phyloP scores from a whole-genome alignment of 2,113 vertebrate genomes.

The Erpornis zantholeuca region DNA sequence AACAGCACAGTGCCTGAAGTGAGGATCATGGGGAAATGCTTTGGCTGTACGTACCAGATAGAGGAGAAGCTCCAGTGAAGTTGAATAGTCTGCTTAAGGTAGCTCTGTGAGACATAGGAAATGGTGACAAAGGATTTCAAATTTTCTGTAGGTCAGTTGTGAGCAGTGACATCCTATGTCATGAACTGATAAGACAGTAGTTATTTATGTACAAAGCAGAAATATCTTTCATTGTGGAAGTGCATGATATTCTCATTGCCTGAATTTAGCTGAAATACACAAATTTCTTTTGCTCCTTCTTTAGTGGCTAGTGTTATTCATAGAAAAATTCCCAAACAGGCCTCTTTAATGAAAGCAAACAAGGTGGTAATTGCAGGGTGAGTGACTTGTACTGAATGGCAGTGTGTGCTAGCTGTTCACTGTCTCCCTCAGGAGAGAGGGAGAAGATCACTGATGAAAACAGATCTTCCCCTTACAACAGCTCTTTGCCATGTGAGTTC shows the following conservation, averaged over 20 bases:
- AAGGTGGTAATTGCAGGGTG: background rate
- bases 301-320: background rate
- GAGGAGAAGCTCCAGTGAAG: background rate
- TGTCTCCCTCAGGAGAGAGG: background rate
- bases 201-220: background rate
- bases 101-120: background rate
- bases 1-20: background rate
- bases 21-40: background rate
- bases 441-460: background rate
- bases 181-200: background rate
- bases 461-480: background rate
- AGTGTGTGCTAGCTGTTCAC: accelerated
- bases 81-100: background rate
- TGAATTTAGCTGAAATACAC: background rate
- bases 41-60: accelerated
- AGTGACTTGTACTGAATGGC: background rate
- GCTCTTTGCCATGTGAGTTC: background rate
- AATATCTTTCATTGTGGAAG: background rate
- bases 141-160: background rate
- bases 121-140: background rate
- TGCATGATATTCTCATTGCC: accelerated
- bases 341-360: background rate
- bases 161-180: background rate
- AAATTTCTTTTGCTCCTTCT: background rate
- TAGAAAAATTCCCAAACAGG: background rate